Base-by-base conservation (phyloP, 2,113 vertebrate genomes). In the Paramisgurnus dabryanus region DNA sequence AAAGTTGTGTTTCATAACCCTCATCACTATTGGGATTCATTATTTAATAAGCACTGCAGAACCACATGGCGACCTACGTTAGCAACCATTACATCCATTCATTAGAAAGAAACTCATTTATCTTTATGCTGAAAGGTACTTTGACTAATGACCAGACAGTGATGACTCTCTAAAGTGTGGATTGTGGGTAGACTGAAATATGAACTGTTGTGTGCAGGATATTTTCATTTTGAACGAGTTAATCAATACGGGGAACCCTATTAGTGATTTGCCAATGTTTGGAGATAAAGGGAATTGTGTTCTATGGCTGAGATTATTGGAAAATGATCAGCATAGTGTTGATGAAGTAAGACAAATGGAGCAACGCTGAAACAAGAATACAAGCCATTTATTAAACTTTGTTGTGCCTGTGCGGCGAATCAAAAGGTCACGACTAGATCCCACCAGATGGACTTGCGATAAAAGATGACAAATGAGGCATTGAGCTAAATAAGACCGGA, bases 311-410 rank as follows among this genome's bases (percentile, higher is more conserved):
- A 34, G 39, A 39, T 39, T 53, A 70, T 39, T 64, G 64, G 22
- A 60, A 66, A 67, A 74, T 4, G 63, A 73, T 67, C 64, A 45
- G 70, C 34, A 13, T 75, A 53, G 40, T 61, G 55, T 61, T 69
- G 64, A 58, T 75, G 43, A 63, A 67, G 70, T 27, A 55, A 55
- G 65, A 75, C 57, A 22, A 83, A 83, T 18, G 64, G 55, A 47
- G 22, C 43, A 1, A 1, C 34, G 53, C 72, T 75, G 65, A 63
- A 68, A 55, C 7, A 50, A 45, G 57, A 61, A 45, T 79, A 41
- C 55, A 45, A 63, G 64, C 71, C 65, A 41, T 45, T 40, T n/a
- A 69, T 65, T 50, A 76, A 70, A 43, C 47, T 40, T n/a, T 12
- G 10, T 39, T 18, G 22, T 7, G 34, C 64, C 60, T 12, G 4